Evolutionary conservation across 2,888 invertebrate species (phyloP), one percentile per base, ranked within the genome.

Genomic region (Drepana falcataria): DNA sequence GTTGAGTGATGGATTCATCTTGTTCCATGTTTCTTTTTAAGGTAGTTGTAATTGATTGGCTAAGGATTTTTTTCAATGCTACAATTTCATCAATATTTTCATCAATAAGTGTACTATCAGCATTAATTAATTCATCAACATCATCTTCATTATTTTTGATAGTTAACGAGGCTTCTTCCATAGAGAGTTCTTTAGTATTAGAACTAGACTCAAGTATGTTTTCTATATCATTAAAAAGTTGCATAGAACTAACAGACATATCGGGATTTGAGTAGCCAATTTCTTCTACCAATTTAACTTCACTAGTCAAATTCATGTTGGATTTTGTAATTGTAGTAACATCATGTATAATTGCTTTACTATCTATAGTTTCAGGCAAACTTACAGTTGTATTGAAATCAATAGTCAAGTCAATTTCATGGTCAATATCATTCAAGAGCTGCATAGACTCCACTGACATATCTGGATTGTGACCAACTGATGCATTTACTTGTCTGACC

Each of bases 221-320:
- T 52, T 52, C 44, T 52, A 52, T 52, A 7, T 52, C 52, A 52
- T 47, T 52, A 44, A 52, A 35, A 6, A 47, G 47, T 21, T 47
- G 51, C 2, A 51, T 40, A 41, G 51, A 51, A 6, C 7, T 40
- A 34, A 51, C 2, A n/a, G 51, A 51, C 51, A 51, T 51, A 21
- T 51, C 40, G 33, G 37, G 51, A 51, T 51, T 41, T 33, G 40
- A 7, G n/a, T 9, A 34, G 2, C 34, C 40, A 33, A 40, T 9
- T 9, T 40, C 7, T 33, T 51, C 40, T 40, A 7, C 34, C 40
- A 9, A 2, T 9, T 44, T 44, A 44, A 9, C 44, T 44, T 44
- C 44, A 44, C 44, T 9, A 9, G 44, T 44, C 44, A 9, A 6
- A 44, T 7, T 9, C 21, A 21, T 44, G 44, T 2, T 9, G 44